phyloP scores from a whole-genome alignment of 2,113 vertebrate species.

The Apteryx owenii region DNA sequence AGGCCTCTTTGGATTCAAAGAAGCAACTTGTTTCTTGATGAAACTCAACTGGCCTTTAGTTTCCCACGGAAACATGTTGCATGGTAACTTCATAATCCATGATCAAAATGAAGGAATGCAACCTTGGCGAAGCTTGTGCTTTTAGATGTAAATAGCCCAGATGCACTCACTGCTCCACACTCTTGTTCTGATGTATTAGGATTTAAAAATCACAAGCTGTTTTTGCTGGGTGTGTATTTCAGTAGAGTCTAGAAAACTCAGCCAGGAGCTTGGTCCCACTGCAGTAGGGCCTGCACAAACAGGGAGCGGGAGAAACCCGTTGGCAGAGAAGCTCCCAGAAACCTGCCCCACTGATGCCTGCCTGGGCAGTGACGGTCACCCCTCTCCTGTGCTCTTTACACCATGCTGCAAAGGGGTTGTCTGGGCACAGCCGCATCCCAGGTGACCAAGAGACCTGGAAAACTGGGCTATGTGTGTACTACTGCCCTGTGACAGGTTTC shows the following conservation, averaged over 20 bases:
- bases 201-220: not conserved
- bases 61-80: not conserved
- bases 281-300: not conserved
- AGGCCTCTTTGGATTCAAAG: not conserved
- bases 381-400: not conserved
- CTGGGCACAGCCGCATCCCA: not conserved
- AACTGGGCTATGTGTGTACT: not conserved
- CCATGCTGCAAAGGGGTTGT: not conserved
- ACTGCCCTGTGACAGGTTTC: not conserved
- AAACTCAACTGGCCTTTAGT: not conserved
- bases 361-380: not conserved
- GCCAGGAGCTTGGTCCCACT: fast-evolving
- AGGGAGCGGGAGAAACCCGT: not conserved
- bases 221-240: not conserved
- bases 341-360: fast-evolving
- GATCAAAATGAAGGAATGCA: not conserved
- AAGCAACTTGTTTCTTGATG: not conserved
- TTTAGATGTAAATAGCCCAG: not conserved
- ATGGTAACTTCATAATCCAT: fast-evolving
- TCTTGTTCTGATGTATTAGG: not conserved
- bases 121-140: not conserved
- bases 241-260: not conserved
- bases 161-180: not conserved
- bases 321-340: not conserved
- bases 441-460: not conserved